phyloP scores from a whole-genome alignment of 2,888 invertebrate genomes.

The Anaspis maculata region DNA sequence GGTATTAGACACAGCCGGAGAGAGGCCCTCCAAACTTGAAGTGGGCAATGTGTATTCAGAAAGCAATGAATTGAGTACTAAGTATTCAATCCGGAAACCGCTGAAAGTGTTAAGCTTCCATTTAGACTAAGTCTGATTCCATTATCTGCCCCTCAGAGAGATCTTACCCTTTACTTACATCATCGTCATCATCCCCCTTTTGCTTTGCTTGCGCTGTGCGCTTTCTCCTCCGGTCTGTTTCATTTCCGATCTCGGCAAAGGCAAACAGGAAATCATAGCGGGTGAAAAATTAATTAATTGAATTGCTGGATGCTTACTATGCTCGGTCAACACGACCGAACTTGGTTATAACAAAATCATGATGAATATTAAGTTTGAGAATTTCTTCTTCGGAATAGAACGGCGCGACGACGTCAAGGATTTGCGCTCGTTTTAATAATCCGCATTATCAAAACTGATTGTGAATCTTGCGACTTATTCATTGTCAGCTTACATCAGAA shows the following conservation, averaged over 20 bases:
- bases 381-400: no score
- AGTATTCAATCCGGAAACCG: slow-evolving; percentile 42
- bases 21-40: slow-evolving; percentile 24
- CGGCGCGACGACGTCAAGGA: no score
- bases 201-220: slow-evolving; percentile 3
- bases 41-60: slow-evolving; percentile 36
- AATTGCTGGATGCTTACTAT: slow-evolving; percentile 20
- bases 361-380: no score
- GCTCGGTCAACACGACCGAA: slow-evolving; percentile 14
- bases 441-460: no score
- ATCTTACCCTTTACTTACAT: slow-evolving; percentile 36
- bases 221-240: slow-evolving; percentile 14
- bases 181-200: slow-evolving; percentile 15
- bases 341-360: no score
- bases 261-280: slow-evolving; percentile 23
- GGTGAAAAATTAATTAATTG: slow-evolving; percentile 26
- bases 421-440: no score
- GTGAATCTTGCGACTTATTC: no score
- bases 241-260: slow-evolving; percentile 20
- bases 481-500: no score
- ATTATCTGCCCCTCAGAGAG: slow-evolving; percentile 41
- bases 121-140: slow-evolving; percentile 44
- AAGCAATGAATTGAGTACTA: slow-evolving; percentile 40
- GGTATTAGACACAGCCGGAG: slow-evolving; percentile 29
- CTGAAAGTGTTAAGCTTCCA: slow-evolving; percentile 43